These are phyloP conservation scores for Caradrina kadenii DNA, from an alignment of 2,888 invertebrate species.

Conservation along the genomic window DNA sequence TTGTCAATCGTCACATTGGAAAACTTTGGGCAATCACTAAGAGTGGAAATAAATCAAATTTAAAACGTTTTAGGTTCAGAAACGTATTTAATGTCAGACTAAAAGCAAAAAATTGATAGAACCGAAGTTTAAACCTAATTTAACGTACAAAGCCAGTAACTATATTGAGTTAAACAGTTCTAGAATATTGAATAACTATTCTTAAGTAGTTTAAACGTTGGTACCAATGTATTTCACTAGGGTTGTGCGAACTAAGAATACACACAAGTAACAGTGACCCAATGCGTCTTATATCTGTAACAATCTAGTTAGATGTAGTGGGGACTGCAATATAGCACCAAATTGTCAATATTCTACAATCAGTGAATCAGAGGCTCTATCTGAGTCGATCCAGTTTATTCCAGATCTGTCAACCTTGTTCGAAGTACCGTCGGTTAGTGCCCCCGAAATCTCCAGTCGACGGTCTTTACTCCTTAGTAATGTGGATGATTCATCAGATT, in stretches of 20 bases:
- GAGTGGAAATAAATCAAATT: conserved; percentile 25
- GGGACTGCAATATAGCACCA: conserved; percentile 12
- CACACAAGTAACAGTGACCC: conserved; percentile 1
- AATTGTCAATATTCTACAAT: conserved; percentile 35
- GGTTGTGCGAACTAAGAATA: conserved; percentile 2
- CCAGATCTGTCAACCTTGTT: conserved; percentile 55
- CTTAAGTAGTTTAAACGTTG: conserved; percentile 2
- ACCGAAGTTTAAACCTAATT: conserved; percentile 33
- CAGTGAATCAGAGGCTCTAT: conserved; percentile 23
- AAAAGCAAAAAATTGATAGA: conserved; percentile 11
- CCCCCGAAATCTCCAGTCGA: conserved; percentile 50
- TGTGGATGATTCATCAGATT: conserved; percentile 68
- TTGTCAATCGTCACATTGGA: conserved; percentile 28
- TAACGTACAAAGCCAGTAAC: conserved; percentile 19
- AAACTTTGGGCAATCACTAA: not conserved
- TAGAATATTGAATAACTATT: conserved; percentile 23
- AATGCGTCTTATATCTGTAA: conserved; percentile 26
- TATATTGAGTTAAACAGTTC: conserved; percentile 21
- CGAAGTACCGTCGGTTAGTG: conserved; percentile 52
- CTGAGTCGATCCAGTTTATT: conserved; percentile 42
- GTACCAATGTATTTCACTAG: conserved; percentile 1
- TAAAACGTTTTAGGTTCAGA: conserved; percentile 1
- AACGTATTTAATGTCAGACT: conserved; percentile 5
- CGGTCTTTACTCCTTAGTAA: conserved; percentile 53
- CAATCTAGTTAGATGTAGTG: conserved; percentile 13